Base-by-base conservation (phyloP, 1,140 invertebrate genomes). In the Drosophila insularis region DNA sequence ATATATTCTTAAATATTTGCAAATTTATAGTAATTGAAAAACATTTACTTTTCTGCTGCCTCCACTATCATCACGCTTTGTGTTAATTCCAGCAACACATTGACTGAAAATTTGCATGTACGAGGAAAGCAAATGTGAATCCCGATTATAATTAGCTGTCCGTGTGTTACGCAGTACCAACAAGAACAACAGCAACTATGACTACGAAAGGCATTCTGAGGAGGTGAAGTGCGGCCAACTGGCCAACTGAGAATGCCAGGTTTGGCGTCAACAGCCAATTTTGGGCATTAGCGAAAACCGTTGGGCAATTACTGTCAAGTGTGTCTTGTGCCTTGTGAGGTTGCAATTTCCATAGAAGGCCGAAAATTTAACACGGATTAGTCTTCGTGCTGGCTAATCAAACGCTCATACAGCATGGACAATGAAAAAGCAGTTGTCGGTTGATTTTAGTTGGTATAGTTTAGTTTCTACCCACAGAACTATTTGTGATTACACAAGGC, bases 241-340 rank as follows among this genome's bases (percentile, higher is more conserved):
- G 74, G 50, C 21, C 31, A 54, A 53, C 40, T 66, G 68, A 70
- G 81, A 86, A 81, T 86, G 66, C 72, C 53, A 84, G 80, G 82
- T 89, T 80, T 80, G 68, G 73, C 77, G 84, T 89, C 77, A 89
- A 89, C 84, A 89, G 84, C 84, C 84, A 89, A 89, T 89, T 89
- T 89, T 70, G 65, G 67, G 84, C 80, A 89, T 89, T 89, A 89
- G 84, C 84, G 84, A 80, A 84, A 84, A 89, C 84, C 80, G 84
- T 89, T 84, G 80, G 79, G 60, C 80, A 89, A 89, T 89, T 89
- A 89, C 71, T 84, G 84, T 89, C 84, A 80, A 80, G 68, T 84
- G 69, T 40, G 63, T 50, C 81, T n/a, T n/a, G n/a, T n/a, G 68
- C 71, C 68, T 64, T 43, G 69, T 43, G 74, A 71, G 53, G 14